Base-by-base conservation (phyloP, 2,888 invertebrate species). In the Poecilus cupreus region DNA sequence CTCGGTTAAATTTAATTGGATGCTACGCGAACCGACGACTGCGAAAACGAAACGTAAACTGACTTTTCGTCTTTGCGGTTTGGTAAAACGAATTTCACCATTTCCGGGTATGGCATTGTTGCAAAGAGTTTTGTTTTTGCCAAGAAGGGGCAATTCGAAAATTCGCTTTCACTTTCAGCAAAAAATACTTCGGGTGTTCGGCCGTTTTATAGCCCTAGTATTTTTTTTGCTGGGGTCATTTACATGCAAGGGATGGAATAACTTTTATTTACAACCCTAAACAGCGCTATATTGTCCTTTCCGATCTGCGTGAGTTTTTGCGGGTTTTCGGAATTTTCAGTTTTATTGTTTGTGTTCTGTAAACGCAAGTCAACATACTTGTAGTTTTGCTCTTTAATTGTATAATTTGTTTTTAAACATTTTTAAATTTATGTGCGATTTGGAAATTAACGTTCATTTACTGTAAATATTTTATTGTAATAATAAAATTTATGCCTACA, bases 201-300 rank as follows among this genome's bases (percentile, higher is more conserved):
- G 72, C 13, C 8, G 22, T 60, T 77, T 77, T 77, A 77, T 77
- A 13, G 49, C 39, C 60, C 77, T 20, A 8, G 60, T 72, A 43
- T 77, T 43, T 60, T 77, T 77, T 77, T 60, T 77, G 77, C 77
- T 60, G 20, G 70, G 76, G 60, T 77, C 77, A 77, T 77, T 77
- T 77, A 60, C 60, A 77, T 77, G 74, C 24, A 74, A 60, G 77
- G 77, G 43, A 57, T 60, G 43, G 57, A 18, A 77, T 54, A 72
- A 72, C 39, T 72, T 77, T 77, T 77, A 77, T 77, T 77, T 77
- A 57, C 77, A 77, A 77, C 75, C 75, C 32, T 60, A 46, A 22
- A 74, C 74, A 74, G 16, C 13, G 46, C 11, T 43, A 74, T 57
- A 57, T 60, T 60, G 57, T 60, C 54, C 32, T 39, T 70, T 26